Conservation (phyloP, 2,888 invertebrate species). For the Drosophila monieri region DNA sequence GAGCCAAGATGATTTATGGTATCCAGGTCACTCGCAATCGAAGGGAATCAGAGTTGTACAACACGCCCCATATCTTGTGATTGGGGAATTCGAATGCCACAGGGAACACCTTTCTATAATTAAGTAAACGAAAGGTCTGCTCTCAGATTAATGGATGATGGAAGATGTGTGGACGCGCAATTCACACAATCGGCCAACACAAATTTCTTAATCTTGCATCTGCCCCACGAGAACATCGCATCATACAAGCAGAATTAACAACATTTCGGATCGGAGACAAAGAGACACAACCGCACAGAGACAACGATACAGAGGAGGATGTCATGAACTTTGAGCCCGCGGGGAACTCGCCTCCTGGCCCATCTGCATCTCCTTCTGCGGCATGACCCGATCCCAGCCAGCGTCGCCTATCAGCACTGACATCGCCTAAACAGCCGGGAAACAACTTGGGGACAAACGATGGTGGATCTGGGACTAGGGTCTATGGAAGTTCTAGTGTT, state of each 20-base stretch:
- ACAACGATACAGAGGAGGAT: constrained; percentile 30
- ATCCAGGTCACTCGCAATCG: constrained; percentile 19
- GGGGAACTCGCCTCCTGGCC: constrained; percentile 8
- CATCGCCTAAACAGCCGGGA: constrained; percentile 61
- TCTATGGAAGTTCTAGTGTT: background rate
- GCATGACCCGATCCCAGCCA: constrained; percentile 53
- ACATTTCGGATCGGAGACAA: constrained; percentile 28
- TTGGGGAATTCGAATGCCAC: constrained; percentile 23
- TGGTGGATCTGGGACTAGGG: constrained; percentile 25
- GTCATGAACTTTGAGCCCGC: constrained; percentile 69
- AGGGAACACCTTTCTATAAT: constrained; percentile 47
- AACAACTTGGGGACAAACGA: constrained; percentile 29
- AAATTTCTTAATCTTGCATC: constrained; percentile 71
- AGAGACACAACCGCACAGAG: background rate
- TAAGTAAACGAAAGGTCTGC: constrained; percentile 58
- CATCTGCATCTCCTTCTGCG: constrained; percentile 29
- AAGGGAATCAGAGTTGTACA: constrained; percentile 28
- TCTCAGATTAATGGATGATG: constrained; percentile 60
- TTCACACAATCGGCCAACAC: constrained; percentile 66
- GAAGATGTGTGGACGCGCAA: constrained; percentile 54
- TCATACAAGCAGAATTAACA: constrained; percentile 69
- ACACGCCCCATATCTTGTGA: constrained; percentile 7
- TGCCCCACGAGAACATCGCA: constrained; percentile 45
- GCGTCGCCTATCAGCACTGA: constrained; percentile 66
- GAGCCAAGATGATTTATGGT: constrained; percentile 61